Evolutionary conservation across 2,888 invertebrate species (phyloP).

Genomic region (Chrysolina haemoptera): DNA sequence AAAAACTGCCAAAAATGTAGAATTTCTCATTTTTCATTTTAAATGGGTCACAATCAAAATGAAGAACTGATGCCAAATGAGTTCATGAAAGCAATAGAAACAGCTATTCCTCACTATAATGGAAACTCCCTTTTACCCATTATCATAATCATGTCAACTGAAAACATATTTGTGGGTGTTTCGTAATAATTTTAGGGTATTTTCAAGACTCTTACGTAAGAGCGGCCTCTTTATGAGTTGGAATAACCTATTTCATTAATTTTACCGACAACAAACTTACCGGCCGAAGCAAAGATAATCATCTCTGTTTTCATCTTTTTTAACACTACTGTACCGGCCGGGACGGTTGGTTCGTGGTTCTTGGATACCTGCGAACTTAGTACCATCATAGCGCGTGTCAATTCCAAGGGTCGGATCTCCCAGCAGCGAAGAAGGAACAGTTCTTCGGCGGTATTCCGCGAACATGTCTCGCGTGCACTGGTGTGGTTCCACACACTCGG

Average conservation of each 20-base stretch:
- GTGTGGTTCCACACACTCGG: slow-evolving; percentile 55
- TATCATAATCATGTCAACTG: neutral
- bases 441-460: slow-evolving; percentile 66
- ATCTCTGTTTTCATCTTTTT: slow-evolving; percentile 1
- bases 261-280: neutral
- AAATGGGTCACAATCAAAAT: too few species aligned
- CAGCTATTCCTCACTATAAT: too few species aligned
- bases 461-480: slow-evolving; percentile 65
- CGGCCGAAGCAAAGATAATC: neutral
- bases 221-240: neutral
- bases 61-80: too few species aligned
- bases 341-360: slow-evolving; percentile 31
- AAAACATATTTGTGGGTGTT: neutral
- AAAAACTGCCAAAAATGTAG: too few species aligned
- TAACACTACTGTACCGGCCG: slow-evolving; percentile 21
- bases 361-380: slow-evolving; percentile 44
- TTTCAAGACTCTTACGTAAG: neutral
- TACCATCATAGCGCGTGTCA: slow-evolving; percentile 61
- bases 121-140: neutral
- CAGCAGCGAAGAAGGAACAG: slow-evolving; percentile 56
- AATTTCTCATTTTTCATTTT: too few species aligned
- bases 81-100: too few species aligned
- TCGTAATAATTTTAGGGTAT: neutral
- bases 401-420: slow-evolving; percentile 58
- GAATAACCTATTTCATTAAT: neutral